Percentiles rank a stretch among this genome's conserved stretches.
Evolutionary conservation across 2,888 invertebrate species (phyloP).

Genomic region (Heteromyza rotundicornis): DNA sequence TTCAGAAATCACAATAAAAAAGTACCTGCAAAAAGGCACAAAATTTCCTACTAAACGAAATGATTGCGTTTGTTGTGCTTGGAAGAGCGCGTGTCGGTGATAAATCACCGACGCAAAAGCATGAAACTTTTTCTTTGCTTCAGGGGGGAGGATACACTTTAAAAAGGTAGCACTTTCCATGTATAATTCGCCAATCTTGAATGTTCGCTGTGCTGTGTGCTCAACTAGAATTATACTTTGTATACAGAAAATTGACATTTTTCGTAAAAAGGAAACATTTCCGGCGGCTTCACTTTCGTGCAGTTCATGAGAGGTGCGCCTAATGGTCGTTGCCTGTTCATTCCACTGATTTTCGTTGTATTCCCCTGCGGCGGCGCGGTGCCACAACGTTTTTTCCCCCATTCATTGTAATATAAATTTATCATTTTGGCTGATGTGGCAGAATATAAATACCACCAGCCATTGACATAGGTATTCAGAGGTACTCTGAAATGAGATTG

Average conservation of each 20-base stretch:
- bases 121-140: no score
- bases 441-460: conserved; percentile 6
- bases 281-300: conserved; percentile 14
- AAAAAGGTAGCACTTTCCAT: no score
- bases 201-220: not conserved
- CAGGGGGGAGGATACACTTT: no score
- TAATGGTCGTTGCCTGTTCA: conserved; percentile 21
- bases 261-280: conserved; percentile 3
- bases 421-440: conserved; percentile 14
- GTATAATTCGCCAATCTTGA: no score
- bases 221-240: not conserved
- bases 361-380: not conserved
- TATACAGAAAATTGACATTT: conserved; percentile 8
- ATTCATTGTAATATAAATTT: conserved; percentile 4
- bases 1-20: conserved; percentile 7
- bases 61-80: not conserved
- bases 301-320: conserved; percentile 18
- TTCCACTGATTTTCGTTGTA: conserved; percentile 1
- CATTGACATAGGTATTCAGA: conserved; percentile 3
- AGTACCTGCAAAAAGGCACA: not conserved
- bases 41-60: not conserved
- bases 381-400: conserved; percentile 3
- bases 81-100: conserved; percentile 5
- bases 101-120: not conserved
- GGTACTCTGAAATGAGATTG: no score